Conservation (phyloP, 2,113 vertebrate species). For the Lethenteron reissneri region DNA sequence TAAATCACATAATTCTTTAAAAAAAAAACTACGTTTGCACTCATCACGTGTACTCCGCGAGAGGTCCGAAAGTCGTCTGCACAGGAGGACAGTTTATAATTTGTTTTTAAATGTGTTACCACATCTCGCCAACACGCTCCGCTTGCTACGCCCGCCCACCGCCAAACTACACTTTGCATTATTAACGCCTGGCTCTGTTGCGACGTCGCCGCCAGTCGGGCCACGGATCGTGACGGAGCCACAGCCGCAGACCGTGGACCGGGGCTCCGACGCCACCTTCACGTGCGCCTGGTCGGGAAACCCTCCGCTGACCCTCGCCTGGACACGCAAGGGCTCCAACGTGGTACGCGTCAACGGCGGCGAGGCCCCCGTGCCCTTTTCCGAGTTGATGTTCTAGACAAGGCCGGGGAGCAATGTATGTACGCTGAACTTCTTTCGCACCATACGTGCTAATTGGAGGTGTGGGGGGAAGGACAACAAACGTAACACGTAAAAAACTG, state of each 20-base stretch:
- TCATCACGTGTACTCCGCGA: too few species aligned
- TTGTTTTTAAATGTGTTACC: too few species aligned
- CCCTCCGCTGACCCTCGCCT: constrained; percentile 74
- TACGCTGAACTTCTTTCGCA: too few species aligned
- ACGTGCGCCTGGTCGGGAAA: constrained; percentile 85
- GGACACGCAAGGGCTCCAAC: constrained; percentile 87
- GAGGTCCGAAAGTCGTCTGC: too few species aligned
- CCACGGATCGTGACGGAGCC: constrained; percentile 72
- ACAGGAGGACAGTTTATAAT: too few species aligned
- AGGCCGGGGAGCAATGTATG: constrained; percentile 4
- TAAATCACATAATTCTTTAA: too few species aligned
- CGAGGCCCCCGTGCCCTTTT: background rate
- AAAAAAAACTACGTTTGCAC: too few species aligned
- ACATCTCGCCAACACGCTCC: too few species aligned
- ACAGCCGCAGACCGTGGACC: constrained; percentile 49
- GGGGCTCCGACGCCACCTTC: constrained; percentile 63
- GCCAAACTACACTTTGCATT: background rate
- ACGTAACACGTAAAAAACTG: too few species aligned
- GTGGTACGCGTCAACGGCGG: constrained; percentile 32
- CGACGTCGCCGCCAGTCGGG: constrained; percentile 29
- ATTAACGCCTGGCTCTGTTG: too few species aligned
- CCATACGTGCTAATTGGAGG: too few species aligned
- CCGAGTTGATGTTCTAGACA: background rate
- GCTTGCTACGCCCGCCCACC: background rate
- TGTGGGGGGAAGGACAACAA: too few species aligned